These are phyloP conservation scores for Gila robusta DNA, from an alignment of 2,797 vertebrate species.

Conservation along the genomic window DNA sequence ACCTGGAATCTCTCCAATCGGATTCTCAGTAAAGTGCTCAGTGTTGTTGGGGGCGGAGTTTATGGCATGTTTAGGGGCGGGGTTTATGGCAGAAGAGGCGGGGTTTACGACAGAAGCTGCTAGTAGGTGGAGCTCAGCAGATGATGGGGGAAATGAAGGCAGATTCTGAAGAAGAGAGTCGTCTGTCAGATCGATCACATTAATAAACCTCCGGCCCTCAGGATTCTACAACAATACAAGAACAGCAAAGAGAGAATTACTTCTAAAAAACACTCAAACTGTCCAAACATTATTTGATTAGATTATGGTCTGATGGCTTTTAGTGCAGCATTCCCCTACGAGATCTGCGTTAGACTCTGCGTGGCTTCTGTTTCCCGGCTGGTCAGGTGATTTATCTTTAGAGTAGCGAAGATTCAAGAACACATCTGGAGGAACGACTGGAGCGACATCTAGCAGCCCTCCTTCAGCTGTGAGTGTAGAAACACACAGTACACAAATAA, in stretches of 20 bases:
- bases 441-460: constrained; percentile 50
- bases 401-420: constrained; percentile 68
- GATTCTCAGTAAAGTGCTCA: constrained; percentile 20
- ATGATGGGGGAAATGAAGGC: constrained; percentile 68
- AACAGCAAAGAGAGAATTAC: neutral
- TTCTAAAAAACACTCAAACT: too few relatives aligned
- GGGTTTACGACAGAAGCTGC: constrained; percentile 73
- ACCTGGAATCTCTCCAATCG: constrained; percentile 26
- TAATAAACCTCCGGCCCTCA: constrained; percentile 77
- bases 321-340: neutral
- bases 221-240: constrained; percentile 62
- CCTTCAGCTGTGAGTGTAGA: constrained; percentile 68
- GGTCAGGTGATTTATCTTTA: constrained; percentile 60
- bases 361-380: constrained; percentile 43
- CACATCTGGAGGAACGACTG: constrained; percentile 63
- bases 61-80: neutral
- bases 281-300: neutral
- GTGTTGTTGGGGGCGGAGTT: constrained; percentile 7
- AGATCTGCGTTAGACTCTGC: constrained; percentile 38
- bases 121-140: constrained; percentile 77
- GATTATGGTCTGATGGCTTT: neutral
- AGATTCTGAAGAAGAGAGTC: constrained; percentile 70
- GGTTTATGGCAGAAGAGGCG: constrained; percentile 67
- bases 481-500: neutral
- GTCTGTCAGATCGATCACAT: constrained; percentile 85